Evolutionary conservation across 2,888 invertebrate species (phyloP), one percentile per base, ranked within the genome.

Genomic region (Dryobota labecula): DNA sequence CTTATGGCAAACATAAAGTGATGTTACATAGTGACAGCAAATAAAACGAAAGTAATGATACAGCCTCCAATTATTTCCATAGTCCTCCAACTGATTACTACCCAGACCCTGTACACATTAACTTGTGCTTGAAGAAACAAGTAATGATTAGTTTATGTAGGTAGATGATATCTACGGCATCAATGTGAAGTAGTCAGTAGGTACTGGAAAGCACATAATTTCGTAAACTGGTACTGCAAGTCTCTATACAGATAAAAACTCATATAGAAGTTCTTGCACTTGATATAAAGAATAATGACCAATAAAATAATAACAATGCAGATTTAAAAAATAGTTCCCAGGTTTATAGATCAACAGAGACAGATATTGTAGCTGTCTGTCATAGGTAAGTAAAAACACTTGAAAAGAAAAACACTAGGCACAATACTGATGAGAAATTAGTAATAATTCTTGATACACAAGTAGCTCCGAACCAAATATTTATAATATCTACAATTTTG

Each of bases 1-100:
- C 2, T 66, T 63, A 66, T 20, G 58, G 45, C 9, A 30, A 41
- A 47, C 45, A 53, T 54, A 57, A 67, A 71, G 11, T 64, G 41
- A 66, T 73, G 77, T 81, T 68, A 69, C 64, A 45, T n/a, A 66
- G 76, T 80, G 62, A 67, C 80, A 70, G 43, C 38, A 47, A 80
- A 80, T 80, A 77, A 79, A 81, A 43, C 30, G 43, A 65, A 69
- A 30, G 15, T 67, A 54, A 51, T 41, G 38, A 63, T 63, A 69
- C 62, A 77, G 77, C 54, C 73, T 77, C n/a, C 43, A 81, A 69
- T 80, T 81, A 81, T 80, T 80, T 80, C 30, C 47, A 63, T 33
- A 79, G 18, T 53, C 61, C 62, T 70, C 30, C 47, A 53, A 56
- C 30, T 63, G 18, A 66, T 75, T 13, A 65, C 41, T 56, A 53